These are phyloP conservation scores for Porphyrio hochstetteri DNA, from an alignment of 2,113 vertebrate genomes.

Conservation along the genomic window DNA sequence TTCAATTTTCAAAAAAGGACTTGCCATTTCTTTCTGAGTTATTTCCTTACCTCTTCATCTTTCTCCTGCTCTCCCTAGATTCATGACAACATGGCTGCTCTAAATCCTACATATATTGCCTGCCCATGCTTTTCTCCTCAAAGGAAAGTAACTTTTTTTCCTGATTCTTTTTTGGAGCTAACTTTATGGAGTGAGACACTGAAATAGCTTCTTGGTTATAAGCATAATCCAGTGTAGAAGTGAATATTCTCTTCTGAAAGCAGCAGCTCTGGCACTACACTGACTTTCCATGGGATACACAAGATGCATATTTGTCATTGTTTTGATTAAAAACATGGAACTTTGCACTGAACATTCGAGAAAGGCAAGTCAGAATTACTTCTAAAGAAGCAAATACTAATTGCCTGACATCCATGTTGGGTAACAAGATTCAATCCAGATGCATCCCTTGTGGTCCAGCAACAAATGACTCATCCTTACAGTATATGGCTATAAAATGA, in stretches of 20 bases:
- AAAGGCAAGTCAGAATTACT: neutral
- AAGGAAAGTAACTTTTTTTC: neutral
- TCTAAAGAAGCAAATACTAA: neutral
- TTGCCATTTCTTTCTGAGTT: neutral
- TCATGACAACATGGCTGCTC: neutral
- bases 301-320: neutral
- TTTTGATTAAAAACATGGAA: neutral
- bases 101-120: neutral
- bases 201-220: neutral
- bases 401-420: neutral
- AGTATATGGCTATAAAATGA: conserved; percentile 23
- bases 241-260: neutral
- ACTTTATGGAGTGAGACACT: neutral
- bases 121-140: neutral
- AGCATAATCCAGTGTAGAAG: neutral
- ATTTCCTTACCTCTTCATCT: neutral
- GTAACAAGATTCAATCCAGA: conserved; percentile 35
- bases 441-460: neutral
- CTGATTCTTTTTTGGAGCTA: neutral
- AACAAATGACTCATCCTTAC: neutral
- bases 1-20: neutral
- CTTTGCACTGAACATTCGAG: neutral
- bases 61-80: neutral
- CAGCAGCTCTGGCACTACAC: neutral
- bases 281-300: neutral